Base-by-base conservation (phyloP, 2,888 invertebrate genomes). In the Lochmaea crataegi region DNA sequence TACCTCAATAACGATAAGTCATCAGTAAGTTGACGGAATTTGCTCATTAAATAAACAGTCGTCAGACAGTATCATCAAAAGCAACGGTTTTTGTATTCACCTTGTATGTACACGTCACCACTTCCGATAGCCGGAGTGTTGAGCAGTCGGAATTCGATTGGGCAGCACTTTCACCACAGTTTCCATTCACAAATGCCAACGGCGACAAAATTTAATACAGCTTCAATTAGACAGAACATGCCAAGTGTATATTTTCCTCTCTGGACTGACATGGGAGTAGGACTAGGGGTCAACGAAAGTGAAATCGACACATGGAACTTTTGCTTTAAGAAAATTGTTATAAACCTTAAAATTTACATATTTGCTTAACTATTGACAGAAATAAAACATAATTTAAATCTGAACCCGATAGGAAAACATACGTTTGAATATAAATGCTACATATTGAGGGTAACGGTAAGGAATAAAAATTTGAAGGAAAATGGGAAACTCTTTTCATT, bases 191-290 rank as follows among this genome's bases (percentile, higher is more conserved):
- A 53, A 63, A 18, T 76, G 78, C 75, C 73, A 78, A 77, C 80
- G 78, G 78, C 80, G 78, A 81, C 82, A 81, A 80, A 82, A 83
- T 83, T 84, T 83, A 83, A 83, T 82, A 82, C 81, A 80, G 78
- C 79, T 80, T 80, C 83, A 84, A 84, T 84, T 84, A 84, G 80
- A 79, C 79, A 80, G 78, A 82, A 82, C 82, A 82, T 80, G 81
- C 78, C 79, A 79, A 79, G 82, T 82, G 80, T 80, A 79, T 82
- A 80, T 63, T 63, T 63, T 63, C 18, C 61, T 63, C 42, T 10
- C 42, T 42, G 1, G 11, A 16, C 2, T 63, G 32, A 4, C 61
- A 63, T 63, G n/a, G 61, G 12, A 11, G 61, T 42, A 38, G 61
- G 11, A 63, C 16, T 18, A 1, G 53, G 53, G 53, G 53, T 16